These are phyloP conservation scores for Poicephalus meyeri DNA, from an alignment of 2,113 vertebrate species.

Conservation along the genomic window DNA sequence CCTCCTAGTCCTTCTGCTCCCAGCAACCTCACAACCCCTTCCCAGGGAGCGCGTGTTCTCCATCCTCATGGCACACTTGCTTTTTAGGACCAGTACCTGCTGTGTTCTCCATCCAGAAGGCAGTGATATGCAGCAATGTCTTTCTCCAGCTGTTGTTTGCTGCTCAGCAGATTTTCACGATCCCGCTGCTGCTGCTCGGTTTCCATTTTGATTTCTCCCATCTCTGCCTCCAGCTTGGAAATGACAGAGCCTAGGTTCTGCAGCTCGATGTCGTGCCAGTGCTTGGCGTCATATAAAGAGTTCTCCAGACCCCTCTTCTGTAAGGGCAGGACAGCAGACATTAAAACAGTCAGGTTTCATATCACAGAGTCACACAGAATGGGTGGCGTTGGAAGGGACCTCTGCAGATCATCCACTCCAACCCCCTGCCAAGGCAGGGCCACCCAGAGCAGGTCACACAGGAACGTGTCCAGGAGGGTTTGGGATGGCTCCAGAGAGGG, in stretches of 20 bases:
- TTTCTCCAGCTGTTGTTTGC: slow-evolving; percentile 85
- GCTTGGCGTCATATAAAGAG: slow-evolving; percentile 85
- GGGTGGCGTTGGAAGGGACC: background rate
- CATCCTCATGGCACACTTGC: background rate
- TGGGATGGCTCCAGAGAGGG: background rate
- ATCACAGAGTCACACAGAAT: background rate
- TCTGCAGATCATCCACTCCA: background rate
- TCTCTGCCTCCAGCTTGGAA: slow-evolving; percentile 88
- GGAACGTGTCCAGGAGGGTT: background rate
- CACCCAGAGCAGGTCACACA: background rate
- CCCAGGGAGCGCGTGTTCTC: background rate
- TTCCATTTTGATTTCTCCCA: slow-evolving; percentile 82
- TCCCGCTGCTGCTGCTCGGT: slow-evolving; percentile 85
- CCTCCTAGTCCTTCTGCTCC: background rate
- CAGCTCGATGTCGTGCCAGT: slow-evolving; percentile 92
- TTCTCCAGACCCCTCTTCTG: slow-evolving; percentile 94
- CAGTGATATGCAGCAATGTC: slow-evolving; percentile 86
- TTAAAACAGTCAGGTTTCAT: background rate
- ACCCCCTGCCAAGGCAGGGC: background rate
- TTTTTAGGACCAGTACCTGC: slow-evolving; percentile 62
- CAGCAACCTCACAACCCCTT: background rate
- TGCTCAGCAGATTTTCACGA: slow-evolving; percentile 80
- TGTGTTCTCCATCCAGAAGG: slow-evolving; percentile 89
- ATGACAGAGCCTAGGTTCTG: slow-evolving; percentile 91
- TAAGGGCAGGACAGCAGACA: slow-evolving; percentile 8